These are phyloP conservation scores for Noctua janthina DNA, from an alignment of 2,888 invertebrate genomes.

Conservation along the genomic window DNA sequence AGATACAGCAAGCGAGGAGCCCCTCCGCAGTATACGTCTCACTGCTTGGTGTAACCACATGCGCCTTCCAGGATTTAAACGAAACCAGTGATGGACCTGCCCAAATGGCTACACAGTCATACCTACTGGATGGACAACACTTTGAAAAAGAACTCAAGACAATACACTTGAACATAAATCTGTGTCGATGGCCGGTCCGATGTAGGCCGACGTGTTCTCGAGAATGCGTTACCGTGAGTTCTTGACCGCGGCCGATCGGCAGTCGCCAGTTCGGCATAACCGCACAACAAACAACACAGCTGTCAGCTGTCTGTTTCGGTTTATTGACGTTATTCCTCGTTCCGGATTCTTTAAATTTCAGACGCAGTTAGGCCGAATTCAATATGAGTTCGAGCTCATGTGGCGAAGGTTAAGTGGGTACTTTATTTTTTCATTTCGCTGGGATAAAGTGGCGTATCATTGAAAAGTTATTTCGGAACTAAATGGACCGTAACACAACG, in stretches of 20 bases:
- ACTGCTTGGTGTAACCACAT: not conserved
- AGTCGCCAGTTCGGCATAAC: not conserved
- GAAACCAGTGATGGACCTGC: not conserved
- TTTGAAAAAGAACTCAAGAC: not conserved
- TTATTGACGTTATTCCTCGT: constrained; percentile 30
- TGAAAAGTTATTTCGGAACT: constrained; percentile 30
- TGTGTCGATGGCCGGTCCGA: not conserved
- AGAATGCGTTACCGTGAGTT: not conserved
- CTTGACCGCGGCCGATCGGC: not conserved
- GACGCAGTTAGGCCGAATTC: constrained; percentile 7
- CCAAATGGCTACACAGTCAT: not conserved
- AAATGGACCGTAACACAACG: not conserved
- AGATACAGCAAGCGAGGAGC: too few relatives aligned
- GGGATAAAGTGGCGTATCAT: constrained; percentile 1
- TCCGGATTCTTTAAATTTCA: constrained; percentile 19
- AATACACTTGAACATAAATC: not conserved
- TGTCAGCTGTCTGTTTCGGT: constrained; percentile 26
- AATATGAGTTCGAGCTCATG: constrained; percentile 26
- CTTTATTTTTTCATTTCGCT: constrained; percentile 29
- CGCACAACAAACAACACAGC: constrained; percentile 13
- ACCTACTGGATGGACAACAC: not conserved
- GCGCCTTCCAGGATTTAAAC: not conserved
- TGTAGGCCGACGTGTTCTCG: not conserved
- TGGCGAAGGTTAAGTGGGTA: constrained; percentile 40
- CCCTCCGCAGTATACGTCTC: too few relatives aligned